These are phyloP conservation scores for Drosophila niveifrons DNA, from an alignment of 2,888 invertebrate species.

Conservation along the genomic window DNA sequence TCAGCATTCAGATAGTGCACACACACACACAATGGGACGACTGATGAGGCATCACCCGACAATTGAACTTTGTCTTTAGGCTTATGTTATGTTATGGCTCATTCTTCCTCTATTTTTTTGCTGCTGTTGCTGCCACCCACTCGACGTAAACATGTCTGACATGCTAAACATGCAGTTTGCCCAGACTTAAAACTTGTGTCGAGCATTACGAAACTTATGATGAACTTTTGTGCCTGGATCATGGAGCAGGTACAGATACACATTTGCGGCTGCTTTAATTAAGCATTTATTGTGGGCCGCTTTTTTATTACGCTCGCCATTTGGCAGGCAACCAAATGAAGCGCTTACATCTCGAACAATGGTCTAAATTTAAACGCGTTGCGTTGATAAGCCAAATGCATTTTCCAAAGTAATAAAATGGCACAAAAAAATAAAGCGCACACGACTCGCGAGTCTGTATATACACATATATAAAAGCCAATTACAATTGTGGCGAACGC, in stretches of 20 bases:
- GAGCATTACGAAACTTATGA: conserved; percentile 49
- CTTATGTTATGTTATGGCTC: not conserved
- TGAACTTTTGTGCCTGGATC: conserved; percentile 45
- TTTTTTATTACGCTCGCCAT: not conserved
- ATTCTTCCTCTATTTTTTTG: not conserved
- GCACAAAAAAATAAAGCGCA: conserved; percentile 41
- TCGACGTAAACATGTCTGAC: conserved; percentile 54
- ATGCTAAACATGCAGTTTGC: conserved; percentile 62
- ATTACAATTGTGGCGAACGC: conserved; percentile 39
- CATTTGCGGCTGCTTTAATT: conserved; percentile 39
- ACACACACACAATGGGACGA: conserved; percentile 58
- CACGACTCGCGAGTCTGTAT: conserved; percentile 25
- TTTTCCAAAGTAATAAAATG: conserved; percentile 39
- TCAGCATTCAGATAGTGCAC: conserved; percentile 32
- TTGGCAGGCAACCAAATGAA: conserved; percentile 49
- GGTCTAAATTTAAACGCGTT: conserved; percentile 10
- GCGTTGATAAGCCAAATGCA: conserved; percentile 63
- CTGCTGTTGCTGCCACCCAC: not conserved
- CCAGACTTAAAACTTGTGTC: conserved; percentile 67
- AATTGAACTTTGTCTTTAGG: conserved; percentile 64
- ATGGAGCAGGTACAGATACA: conserved; percentile 4
- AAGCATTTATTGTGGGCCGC: conserved; percentile 20
- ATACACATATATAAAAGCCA: conserved; percentile 54
- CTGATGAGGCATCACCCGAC: conserved; percentile 54
- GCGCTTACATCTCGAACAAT: conserved; percentile 23